Evolutionary conservation across 1,140 invertebrate species (phyloP).

Genomic region (Apis dorsata): DNA sequence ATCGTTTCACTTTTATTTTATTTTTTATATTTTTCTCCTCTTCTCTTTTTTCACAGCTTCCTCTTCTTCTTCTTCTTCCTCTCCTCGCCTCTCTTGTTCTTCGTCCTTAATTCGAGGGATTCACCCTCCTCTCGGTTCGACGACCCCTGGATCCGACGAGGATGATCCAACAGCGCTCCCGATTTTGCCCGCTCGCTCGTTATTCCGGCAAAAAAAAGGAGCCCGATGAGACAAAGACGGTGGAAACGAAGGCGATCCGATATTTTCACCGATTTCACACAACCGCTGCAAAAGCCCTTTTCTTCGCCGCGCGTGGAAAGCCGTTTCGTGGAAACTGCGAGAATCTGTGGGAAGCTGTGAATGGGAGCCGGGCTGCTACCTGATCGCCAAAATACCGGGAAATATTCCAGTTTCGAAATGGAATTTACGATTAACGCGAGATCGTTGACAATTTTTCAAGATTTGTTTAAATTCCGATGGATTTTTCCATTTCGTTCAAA

Average conservation of each 20-base stretch:
- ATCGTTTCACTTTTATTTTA: conserved; percentile 36
- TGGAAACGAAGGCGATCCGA: conserved; percentile 48
- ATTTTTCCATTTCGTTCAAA: too few relatives aligned
- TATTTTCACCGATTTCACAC: conserved; percentile 42
- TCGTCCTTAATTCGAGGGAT: conserved; percentile 48
- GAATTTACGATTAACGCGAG: conserved; percentile 10
- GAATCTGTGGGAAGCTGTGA: conserved; percentile 58
- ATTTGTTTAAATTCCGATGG: too few relatives aligned
- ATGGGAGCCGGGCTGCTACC: conserved; percentile 48
- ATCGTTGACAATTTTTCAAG: too few relatives aligned
- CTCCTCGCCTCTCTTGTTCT: conserved; percentile 23
- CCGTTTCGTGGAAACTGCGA: conserved; percentile 63
- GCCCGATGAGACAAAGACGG: conserved; percentile 33
- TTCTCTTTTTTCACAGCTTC: not conserved
- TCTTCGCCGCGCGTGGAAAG: conserved; percentile 10
- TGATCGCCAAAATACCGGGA: conserved; percentile 28
- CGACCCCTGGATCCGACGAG: conserved; percentile 12
- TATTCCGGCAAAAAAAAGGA: conserved; percentile 26
- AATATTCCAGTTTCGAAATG: not conserved
- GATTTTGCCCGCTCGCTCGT: conserved; percentile 51
- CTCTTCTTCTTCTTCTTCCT: too few relatives aligned
- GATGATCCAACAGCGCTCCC: not conserved
- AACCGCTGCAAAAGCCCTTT: conserved; percentile 34
- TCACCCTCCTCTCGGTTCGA: conserved; percentile 35
- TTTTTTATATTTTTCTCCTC: not conserved